phyloP scores from a whole-genome alignment of 2,113 vertebrate species.

The Alligator sinensis region DNA sequence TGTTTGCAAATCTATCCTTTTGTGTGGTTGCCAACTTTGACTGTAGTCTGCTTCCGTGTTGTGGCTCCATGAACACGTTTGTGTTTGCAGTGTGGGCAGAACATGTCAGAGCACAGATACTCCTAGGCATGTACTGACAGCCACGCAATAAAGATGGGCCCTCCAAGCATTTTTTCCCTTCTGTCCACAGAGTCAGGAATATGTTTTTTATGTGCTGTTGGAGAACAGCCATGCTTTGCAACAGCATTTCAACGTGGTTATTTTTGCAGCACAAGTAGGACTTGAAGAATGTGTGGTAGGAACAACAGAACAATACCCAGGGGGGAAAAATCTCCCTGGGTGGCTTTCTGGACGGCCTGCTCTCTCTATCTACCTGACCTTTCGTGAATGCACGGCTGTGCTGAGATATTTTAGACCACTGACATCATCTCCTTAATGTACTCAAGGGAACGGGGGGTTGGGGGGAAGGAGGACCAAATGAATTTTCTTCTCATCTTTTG shows the following conservation, averaged over 20 bases:
- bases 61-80: accelerated
- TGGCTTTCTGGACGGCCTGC: neutral
- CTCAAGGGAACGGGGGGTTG: neutral
- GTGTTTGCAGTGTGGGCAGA: accelerated
- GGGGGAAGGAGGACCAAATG: neutral
- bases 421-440: neutral
- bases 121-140: neutral
- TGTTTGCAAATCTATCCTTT: neutral
- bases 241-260: accelerated
- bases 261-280: neutral
- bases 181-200: neutral
- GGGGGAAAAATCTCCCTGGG: neutral
- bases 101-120: neutral
- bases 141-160: neutral
- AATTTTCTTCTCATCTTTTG: neutral
- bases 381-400: neutral
- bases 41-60: neutral
- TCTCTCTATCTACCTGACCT: neutral
- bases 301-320: accelerated
- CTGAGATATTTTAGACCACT: neutral
- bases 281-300: neutral
- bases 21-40: accelerated
- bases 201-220: neutral
- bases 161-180: neutral
- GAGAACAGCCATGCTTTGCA: neutral